Evolutionary conservation across 2,888 invertebrate genomes (phyloP).

Genomic region (Melinopterus prodromus): DNA sequence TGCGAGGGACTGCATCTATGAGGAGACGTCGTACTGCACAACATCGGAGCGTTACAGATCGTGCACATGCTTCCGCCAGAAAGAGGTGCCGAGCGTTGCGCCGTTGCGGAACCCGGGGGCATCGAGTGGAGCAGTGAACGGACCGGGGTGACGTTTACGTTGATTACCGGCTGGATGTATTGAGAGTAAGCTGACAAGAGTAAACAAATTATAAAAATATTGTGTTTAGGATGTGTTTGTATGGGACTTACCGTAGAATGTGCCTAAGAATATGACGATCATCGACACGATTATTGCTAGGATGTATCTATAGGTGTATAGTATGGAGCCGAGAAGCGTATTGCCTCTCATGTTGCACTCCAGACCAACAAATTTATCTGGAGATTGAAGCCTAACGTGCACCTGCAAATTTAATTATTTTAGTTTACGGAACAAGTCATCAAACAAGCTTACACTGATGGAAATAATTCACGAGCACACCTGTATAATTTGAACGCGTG

Average conservation of each 20-base stretch:
- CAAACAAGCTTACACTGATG: no score
- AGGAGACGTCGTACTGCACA: neutral
- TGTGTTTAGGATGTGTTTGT: neutral
- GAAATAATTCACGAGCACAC: no score
- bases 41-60: neutral
- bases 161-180: constrained; percentile 57
- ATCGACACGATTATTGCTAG: constrained; percentile 47
- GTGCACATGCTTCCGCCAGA: neutral
- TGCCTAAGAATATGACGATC: constrained; percentile 53
- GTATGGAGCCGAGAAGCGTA: constrained; percentile 41
- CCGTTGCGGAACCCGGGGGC: neutral
- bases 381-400: constrained; percentile 40
- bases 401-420: constrained; percentile 34
- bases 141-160: constrained; percentile 51
- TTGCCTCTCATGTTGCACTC: constrained; percentile 37
- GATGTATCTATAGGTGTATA: constrained; percentile 46
- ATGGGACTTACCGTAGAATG: constrained; percentile 54
- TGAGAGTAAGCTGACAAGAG: constrained; percentile 55
- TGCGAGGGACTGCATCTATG: constrained; percentile 1
- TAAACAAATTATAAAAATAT: neutral
- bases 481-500: no score
- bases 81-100: neutral
- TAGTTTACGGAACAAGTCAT: neutral
- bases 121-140: constrained; percentile 37
- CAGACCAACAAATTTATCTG: constrained; percentile 43